phyloP scores from a whole-genome alignment of 1,140 invertebrate genomes.

The Pemphigus obesinymphae region DNA sequence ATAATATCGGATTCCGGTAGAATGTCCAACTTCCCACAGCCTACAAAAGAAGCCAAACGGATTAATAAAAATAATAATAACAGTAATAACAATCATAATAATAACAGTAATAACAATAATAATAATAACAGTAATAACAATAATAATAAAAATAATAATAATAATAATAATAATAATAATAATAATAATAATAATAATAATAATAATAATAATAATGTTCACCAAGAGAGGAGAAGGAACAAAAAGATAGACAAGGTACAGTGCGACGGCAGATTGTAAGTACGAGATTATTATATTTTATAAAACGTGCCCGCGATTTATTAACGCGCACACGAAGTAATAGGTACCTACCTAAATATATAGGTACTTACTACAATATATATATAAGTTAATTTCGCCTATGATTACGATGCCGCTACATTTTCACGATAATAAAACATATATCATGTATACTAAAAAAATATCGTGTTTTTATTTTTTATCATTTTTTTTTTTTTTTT shows the following conservation, averaged over 20 bases:
- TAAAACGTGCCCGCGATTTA: too few species aligned
- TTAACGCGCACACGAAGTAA: too few species aligned
- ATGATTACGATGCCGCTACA: too few species aligned
- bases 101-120: too few species aligned
- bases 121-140: neutral
- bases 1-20: too few species aligned
- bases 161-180: too few species aligned
- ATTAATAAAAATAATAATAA: neutral
- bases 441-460: neutral
- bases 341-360: too few species aligned
- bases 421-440: neutral
- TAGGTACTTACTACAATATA: too few species aligned
- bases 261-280: constrained; percentile 42
- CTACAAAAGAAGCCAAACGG: neutral
- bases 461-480: neutral
- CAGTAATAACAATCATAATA: neutral
- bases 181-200: too few species aligned
- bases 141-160: neutral
- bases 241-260: constrained; percentile 33
- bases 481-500: too few species aligned
- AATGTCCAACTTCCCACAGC: neutral
- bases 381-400: too few species aligned
- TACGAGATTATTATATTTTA: neutral
- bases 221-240: constrained; percentile 29
- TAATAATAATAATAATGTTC: neutral